Evolutionary conservation across 2,797 vertebrate species (phyloP).

Genomic region (Capromys pilorides): DNA sequence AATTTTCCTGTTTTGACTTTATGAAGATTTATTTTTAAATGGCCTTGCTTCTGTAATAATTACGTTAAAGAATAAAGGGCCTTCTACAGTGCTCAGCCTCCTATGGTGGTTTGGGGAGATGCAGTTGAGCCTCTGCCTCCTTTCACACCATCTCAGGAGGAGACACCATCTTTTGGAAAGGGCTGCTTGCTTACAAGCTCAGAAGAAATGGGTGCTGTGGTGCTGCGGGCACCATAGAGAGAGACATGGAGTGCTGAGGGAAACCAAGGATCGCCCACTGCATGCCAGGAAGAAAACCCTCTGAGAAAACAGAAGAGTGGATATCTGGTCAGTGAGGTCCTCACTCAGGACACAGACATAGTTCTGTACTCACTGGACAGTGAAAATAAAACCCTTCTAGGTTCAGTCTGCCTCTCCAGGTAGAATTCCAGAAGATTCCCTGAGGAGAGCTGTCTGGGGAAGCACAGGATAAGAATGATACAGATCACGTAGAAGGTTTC

Average conservation of each 20-base stretch:
- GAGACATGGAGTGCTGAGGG: accelerated
- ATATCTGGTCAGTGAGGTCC: neutral
- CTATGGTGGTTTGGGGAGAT: neutral
- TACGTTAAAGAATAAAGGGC: neutral
- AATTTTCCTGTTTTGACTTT: conserved; percentile 1
- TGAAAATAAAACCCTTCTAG: neutral
- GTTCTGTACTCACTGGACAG: neutral
- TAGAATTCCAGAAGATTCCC: neutral
- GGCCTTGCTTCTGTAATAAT: neutral
- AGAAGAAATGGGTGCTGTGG: neutral
- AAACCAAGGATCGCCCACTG: neutral
- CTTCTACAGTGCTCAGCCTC: neutral
- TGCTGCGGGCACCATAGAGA: neutral
- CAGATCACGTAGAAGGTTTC: neutral
- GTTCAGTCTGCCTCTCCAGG: neutral
- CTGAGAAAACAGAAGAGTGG: neutral
- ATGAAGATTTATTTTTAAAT: neutral
- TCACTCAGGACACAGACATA: neutral
- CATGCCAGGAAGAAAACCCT: neutral
- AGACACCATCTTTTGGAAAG: neutral
- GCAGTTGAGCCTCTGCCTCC: neutral
- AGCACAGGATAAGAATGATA: neutral
- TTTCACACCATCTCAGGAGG: neutral
- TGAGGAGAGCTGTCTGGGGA: neutral
- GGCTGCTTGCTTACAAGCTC: neutral